These are phyloP conservation scores for Cryptus armator DNA, from an alignment of 2,888 invertebrate species.

Conservation along the genomic window DNA sequence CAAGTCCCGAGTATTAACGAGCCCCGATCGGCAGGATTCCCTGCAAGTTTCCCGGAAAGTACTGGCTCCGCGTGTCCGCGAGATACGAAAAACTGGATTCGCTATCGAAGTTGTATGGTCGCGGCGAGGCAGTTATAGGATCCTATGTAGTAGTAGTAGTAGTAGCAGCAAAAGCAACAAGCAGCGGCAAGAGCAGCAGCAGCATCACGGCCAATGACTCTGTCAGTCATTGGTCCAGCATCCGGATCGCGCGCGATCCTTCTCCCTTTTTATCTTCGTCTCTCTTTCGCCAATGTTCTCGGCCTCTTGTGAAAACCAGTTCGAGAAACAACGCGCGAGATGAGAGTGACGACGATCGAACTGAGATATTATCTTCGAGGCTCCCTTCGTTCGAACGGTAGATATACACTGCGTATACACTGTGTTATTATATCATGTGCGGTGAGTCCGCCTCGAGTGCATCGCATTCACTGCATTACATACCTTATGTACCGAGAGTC, in stretches of 20 bases:
- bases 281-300: conserved; percentile 32
- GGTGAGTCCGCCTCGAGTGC: not conserved
- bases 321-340: conserved; percentile 67
- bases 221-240: conserved; percentile 70
- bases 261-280: conserved; percentile 20
- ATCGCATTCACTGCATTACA: conserved; percentile 14
- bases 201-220: conserved; percentile 72
- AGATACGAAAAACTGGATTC: conserved; percentile 67
- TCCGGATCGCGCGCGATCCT: conserved; percentile 50
- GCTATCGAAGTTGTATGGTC: conserved; percentile 61
- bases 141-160: conserved; percentile 23
- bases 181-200: conserved; percentile 34
- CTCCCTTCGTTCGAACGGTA: conserved; percentile 55
- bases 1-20: conserved; percentile 62
- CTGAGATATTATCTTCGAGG: conserved; percentile 66
- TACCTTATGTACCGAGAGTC: conserved; percentile 11
- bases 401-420: conserved; percentile 37
- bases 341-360: conserved; percentile 68
- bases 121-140: conserved; percentile 44
- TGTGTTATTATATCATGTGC: conserved; percentile 46
- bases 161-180: conserved; percentile 3
- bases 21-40: conserved; percentile 61
- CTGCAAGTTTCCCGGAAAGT: conserved; percentile 70
- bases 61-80: conserved; percentile 59
- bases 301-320: conserved; percentile 64